These are phyloP conservation scores for Drosophila subsilvestris DNA, from an alignment of 2,888 invertebrate species.

Conservation along the genomic window DNA sequence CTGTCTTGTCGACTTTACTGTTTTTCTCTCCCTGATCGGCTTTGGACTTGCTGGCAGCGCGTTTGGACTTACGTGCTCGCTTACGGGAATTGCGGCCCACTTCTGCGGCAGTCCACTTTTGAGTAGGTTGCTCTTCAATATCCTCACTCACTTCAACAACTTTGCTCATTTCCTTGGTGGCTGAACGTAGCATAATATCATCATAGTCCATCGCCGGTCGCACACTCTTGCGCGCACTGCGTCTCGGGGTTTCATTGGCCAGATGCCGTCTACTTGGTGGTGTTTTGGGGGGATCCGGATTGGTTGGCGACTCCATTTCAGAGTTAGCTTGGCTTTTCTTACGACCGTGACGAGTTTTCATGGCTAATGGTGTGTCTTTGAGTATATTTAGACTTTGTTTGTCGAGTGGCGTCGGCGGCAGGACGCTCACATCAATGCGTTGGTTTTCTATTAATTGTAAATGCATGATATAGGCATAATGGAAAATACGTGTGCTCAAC, in stretches of 20 bases:
- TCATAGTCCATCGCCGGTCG: slow-evolving; percentile 80
- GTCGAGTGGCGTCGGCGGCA: slow-evolving; percentile 14
- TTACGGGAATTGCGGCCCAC: slow-evolving; percentile 76
- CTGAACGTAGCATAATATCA: slow-evolving; percentile 69
- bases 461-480: too few species aligned
- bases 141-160: slow-evolving; percentile 5
- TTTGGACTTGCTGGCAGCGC: slow-evolving; percentile 15
- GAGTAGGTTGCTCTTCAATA: slow-evolving; percentile 18
- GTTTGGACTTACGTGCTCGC: slow-evolving; percentile 61
- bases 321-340: not conserved
- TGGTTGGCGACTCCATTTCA: slow-evolving; percentile 7
- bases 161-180: slow-evolving; percentile 38
- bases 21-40: not conserved
- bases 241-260: slow-evolving; percentile 68
- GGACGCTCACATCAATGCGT: slow-evolving; percentile 14
- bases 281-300: slow-evolving; percentile 3
- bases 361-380: not conserved
- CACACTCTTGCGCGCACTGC: slow-evolving; percentile 79
- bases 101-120: slow-evolving; percentile 71
- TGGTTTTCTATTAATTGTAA: not conserved
- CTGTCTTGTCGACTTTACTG: not conserved
- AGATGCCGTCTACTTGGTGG: not conserved
- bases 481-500: too few species aligned
- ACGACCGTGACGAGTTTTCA: not conserved
- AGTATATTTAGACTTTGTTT: not conserved